Conservation (phyloP, 2,888 invertebrate species). For the Bruchidius siliquastri region DNA sequence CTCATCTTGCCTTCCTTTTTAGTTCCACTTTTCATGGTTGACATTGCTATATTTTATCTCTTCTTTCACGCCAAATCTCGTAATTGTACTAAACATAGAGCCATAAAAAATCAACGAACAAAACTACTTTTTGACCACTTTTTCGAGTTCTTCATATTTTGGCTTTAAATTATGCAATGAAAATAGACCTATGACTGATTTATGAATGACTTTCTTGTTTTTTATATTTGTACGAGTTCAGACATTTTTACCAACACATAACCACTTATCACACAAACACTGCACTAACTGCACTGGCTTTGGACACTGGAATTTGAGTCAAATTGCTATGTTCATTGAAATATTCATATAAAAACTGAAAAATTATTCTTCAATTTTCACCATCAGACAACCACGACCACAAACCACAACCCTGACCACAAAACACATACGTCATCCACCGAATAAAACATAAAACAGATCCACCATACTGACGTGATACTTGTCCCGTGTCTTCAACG, state of each 20-base stretch:
- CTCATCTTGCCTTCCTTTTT: conserved; percentile 97
- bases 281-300: neutral
- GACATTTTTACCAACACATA: conserved; percentile 19
- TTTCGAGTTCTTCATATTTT: conserved; percentile 20
- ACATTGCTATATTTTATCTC: conserved; percentile 33
- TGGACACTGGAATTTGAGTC: neutral
- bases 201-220: conserved; percentile 22
- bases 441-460: no score
- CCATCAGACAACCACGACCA: neutral
- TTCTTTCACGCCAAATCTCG: conserved; percentile 36
- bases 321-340: neutral
- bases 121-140: conserved; percentile 15
- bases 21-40: conserved; percentile 69
- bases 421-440: no score
- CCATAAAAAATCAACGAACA: conserved; percentile 18
- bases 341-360: neutral
- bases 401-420: no score
- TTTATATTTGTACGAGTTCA: conserved; percentile 26
- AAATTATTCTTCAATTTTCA: neutral
- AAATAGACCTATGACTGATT: conserved; percentile 17
- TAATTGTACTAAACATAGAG: conserved; percentile 23
- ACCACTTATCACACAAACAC: neutral
- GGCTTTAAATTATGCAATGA: no score
- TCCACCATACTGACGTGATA: no score
- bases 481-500: no score